Conservation (phyloP, 2,113 vertebrate genomes). For the Glaucidium brasilianum region DNA sequence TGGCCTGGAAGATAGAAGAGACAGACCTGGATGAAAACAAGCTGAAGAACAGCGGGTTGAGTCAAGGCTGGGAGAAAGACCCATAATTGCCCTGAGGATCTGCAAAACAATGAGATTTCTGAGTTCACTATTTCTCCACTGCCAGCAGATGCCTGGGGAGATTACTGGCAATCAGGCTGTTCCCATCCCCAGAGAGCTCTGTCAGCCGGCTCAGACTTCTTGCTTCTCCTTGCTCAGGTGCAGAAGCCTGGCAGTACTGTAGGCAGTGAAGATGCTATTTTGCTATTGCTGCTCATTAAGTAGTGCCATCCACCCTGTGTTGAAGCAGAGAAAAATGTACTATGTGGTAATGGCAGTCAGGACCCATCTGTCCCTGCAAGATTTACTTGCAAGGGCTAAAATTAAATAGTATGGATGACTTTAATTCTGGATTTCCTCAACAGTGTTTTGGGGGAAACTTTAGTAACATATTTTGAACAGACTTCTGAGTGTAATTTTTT, state of each 20-base stretch:
- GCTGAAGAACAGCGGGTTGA: background rate
- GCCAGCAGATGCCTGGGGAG: background rate
- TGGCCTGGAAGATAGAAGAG: background rate
- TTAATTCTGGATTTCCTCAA: background rate
- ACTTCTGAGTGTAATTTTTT: background rate
- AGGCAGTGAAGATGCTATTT: background rate
- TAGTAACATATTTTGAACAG: background rate
- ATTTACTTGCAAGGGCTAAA: background rate
- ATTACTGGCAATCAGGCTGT: background rate
- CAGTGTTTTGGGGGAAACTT: background rate
- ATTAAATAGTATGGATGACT: background rate
- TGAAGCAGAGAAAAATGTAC: background rate
- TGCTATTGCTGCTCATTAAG: background rate
- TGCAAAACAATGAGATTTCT: background rate
- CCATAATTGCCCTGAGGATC: background rate
- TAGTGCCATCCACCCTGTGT: too few species aligned
- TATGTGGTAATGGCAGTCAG: background rate
- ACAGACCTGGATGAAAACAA: background rate
- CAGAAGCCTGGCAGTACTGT: fast-evolving
- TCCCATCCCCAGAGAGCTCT: background rate
- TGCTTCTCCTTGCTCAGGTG: background rate
- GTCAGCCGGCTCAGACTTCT: background rate
- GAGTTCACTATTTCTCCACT: background rate
- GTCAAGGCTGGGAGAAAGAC: background rate
- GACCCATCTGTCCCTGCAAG: background rate